Evolutionary conservation across 2,113 vertebrate species (phyloP).

Genomic region (Saccopteryx leptura): DNA sequence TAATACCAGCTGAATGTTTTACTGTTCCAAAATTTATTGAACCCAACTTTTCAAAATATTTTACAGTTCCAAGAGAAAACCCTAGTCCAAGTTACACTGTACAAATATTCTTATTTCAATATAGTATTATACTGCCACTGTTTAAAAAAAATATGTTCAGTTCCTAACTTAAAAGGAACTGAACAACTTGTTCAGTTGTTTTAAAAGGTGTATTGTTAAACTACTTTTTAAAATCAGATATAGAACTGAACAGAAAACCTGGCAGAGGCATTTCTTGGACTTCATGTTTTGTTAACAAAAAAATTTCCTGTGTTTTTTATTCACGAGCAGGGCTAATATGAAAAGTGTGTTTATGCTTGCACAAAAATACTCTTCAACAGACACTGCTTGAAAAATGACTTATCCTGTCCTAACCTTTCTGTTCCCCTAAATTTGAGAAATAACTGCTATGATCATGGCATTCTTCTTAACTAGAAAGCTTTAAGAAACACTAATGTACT

Average conservation of each 20-base stretch:
- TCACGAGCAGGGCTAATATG: not conserved
- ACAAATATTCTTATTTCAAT: slow-evolving; percentile 57
- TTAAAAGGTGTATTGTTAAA: not conserved
- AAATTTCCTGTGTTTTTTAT: slow-evolving; percentile 5
- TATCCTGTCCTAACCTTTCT: not conserved
- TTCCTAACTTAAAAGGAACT: not conserved
- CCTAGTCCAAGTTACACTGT: slow-evolving; percentile 27
- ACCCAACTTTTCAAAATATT: slow-evolving; percentile 31
- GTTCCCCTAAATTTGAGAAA: not conserved
- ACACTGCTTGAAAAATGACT: not conserved
- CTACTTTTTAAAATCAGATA: slow-evolving; percentile 38
- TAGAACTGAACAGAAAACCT: slow-evolving; percentile 14
- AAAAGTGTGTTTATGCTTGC: not conserved
- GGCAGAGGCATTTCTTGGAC: not conserved
- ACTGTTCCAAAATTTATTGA: not conserved
- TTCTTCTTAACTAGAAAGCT: not conserved
- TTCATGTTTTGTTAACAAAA: not conserved
- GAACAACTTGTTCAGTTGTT: not conserved
- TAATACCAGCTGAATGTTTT: slow-evolving; percentile 11
- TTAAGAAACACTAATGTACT: not conserved
- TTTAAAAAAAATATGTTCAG: not conserved
- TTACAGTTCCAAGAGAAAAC: slow-evolving; percentile 14
- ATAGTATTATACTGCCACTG: slow-evolving; percentile 19
- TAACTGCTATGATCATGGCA: not conserved
- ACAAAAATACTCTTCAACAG: not conserved